Evolutionary conservation across 2,113 vertebrate species (phyloP), one percentile per base, ranked within the genome.

Genomic region (Dolichallabes microphthalmus): DNA sequence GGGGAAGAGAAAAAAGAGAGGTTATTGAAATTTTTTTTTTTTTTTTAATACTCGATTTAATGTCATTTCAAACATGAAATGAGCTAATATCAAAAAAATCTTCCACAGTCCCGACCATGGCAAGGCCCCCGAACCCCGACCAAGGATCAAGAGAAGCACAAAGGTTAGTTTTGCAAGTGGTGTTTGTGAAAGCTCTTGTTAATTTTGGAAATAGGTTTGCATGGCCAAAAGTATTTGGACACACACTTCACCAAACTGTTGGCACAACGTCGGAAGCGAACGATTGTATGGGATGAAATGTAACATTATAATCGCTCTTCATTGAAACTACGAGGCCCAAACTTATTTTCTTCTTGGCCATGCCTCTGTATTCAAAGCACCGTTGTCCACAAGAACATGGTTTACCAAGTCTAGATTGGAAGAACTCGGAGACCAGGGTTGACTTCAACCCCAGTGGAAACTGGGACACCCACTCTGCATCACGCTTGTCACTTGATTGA

Each of bases 131-230:
- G 30, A 78, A 88, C 85, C 82, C 45, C 71, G 22, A 22, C 85
- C 85, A 53, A 86, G 85, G 63, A 86, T 58, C 17, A 88, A 25
- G 82, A 25, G 6, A 52, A 39, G 57, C 19, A 11, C 73, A 79
- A 75, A 87, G 88, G 88, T 89, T 52, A 87, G 74, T 66, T 57
- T 87, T 69, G 10, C 12, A 66, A 5, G 27, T 53, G 58, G 19
- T 32, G 27, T 82, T 55, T 75, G 5, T 88, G 25, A 25, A 77
- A 14, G 55, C 52, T 3, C 15, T 19, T 25, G 2, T 8, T 53
- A 27, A 27, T 2, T 7, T 53, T 75, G 8, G 6, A 27, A n/a
- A 25, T 35, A 27, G 17, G 1, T 1, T 12, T 12, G 14, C 12
- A 50, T 74, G 10, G 20, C 20, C 20, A 52, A 52, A 53, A 15